These are phyloP conservation scores for Rhombomys opimus DNA, from an alignment of 2,113 vertebrate genomes.

Conservation along the genomic window DNA sequence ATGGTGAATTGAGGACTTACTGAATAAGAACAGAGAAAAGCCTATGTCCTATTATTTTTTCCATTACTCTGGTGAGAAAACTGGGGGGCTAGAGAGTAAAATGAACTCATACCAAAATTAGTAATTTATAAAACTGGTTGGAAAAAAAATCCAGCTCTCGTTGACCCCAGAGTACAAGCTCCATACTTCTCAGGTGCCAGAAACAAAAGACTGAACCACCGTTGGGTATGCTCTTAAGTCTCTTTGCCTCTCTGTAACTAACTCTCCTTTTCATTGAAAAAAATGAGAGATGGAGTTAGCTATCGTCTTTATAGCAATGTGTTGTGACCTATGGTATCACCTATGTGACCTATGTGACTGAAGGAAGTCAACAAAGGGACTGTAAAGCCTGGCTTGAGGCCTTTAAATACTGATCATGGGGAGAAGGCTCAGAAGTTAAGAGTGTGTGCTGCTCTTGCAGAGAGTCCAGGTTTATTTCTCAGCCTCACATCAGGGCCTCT, in stretches of 20 bases:
- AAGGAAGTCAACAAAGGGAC: neutral
- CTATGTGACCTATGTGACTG: no score
- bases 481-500: neutral
- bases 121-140: slow-evolving; percentile 35
- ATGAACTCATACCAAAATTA: neutral
- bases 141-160: slow-evolving; percentile 41
- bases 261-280: slow-evolving; percentile 35
- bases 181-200: neutral
- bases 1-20: neutral
- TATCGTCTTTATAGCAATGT: neutral
- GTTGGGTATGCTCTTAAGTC: neutral
- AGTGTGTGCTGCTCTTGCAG: neutral
- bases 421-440: neutral
- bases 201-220: neutral
- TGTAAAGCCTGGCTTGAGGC: neutral
- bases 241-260: neutral
- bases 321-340: neutral
- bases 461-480: neutral
- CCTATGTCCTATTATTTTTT: neutral
- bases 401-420: neutral
- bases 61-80: slow-evolving; percentile 4
- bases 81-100: neutral
- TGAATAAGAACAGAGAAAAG: neutral
- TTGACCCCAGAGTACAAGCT: neutral
- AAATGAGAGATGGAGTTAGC: neutral